Base-by-base conservation (phyloP, 2,888 invertebrate genomes). In the Folsomia manolachei region DNA sequence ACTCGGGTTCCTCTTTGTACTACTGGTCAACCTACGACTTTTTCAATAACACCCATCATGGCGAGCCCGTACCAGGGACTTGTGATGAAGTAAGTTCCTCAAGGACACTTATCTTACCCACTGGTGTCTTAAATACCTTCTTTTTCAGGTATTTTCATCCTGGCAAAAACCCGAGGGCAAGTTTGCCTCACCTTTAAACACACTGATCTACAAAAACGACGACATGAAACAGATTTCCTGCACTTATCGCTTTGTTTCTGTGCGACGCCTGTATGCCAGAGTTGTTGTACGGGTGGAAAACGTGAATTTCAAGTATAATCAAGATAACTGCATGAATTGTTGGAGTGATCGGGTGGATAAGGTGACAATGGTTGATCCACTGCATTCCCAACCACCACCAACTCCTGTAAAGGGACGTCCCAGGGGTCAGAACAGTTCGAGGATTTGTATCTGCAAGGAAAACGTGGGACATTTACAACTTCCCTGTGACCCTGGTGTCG, bases 1-100 rank as follows among this genome's bases (percentile, higher is more conserved):
- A 95, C 81, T 93, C 94, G 74, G 95, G 94, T 87, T 73, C 73
- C 19, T 78, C 76, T 0, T 86, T 95, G 18, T 94, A 95, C 84
- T 95, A 94, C 83, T 94, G 94, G 94, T 94, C 94, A 0, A 94
- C 94, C 83, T 95, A 94, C 82, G 94, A 95, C 82, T 95, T 94
- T 86, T 95, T 94, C 85, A 94, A 95, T 84, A 93, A 94, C 82
- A 94, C 93, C 0, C 90, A 91, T 68, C 90, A 91, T 78, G 95
- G 95, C 0, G 92, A 92, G 77, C 90, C 92, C 0, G 91, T 94
- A 0, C 88, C 88, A 0, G 90, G 90, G 23, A 93, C 92, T 0
- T 95, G 95, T 82, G 95, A 95, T 82, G 94, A 95, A 83, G 89
- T n/a, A n/a, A n/a, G n/a, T n/a, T n/a, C n/a, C n/a, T n/a, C n/a